Evolutionary conservation across 2,888 invertebrate genomes (phyloP).

Genomic region (Caenorhabditis imperialis): DNA sequence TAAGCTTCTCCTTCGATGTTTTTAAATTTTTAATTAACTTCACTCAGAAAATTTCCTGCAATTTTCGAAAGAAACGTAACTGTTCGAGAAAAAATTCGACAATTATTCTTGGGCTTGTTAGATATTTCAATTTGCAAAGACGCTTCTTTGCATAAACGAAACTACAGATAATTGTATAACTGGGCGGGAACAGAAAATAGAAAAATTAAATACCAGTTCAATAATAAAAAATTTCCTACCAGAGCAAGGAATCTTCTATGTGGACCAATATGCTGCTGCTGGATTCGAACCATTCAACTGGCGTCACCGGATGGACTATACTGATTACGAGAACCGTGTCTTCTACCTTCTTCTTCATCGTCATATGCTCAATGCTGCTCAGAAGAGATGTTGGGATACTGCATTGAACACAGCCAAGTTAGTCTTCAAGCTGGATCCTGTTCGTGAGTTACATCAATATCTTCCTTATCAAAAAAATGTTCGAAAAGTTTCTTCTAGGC

Average conservation of each 20-base stretch:
- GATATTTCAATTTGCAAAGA: too few relatives aligned
- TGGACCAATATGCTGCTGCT: conserved; percentile 86
- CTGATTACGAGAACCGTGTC: conserved; percentile 87
- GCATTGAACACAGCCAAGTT: conserved; percentile 90
- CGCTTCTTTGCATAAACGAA: too few relatives aligned
- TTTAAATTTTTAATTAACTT: too few relatives aligned
- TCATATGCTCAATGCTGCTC: conserved; percentile 86
- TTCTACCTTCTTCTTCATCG: conserved; percentile 87
- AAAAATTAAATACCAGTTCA: too few relatives aligned
- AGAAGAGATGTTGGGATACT: conserved; percentile 81
- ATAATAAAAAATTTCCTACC: background rate
- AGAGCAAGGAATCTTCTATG: conserved; percentile 50
- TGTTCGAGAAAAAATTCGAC: too few relatives aligned
- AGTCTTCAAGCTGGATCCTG: conserved; percentile 86
- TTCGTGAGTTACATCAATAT: conserved; percentile 77
- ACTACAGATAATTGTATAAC: too few relatives aligned
- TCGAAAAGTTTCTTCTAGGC: conserved; percentile 16
- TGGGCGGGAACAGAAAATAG: too few relatives aligned
- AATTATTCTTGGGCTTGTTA: too few relatives aligned
- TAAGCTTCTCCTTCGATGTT: conserved; percentile 24
- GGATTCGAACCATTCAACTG: conserved; percentile 85
- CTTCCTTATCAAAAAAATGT: background rate
- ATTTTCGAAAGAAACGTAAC: background rate
- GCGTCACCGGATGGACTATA: conserved; percentile 83
- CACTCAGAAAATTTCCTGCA: too few relatives aligned